Evolutionary conservation across 2,113 vertebrate genomes (phyloP).

Genomic region (Amphiprion percula): DNA sequence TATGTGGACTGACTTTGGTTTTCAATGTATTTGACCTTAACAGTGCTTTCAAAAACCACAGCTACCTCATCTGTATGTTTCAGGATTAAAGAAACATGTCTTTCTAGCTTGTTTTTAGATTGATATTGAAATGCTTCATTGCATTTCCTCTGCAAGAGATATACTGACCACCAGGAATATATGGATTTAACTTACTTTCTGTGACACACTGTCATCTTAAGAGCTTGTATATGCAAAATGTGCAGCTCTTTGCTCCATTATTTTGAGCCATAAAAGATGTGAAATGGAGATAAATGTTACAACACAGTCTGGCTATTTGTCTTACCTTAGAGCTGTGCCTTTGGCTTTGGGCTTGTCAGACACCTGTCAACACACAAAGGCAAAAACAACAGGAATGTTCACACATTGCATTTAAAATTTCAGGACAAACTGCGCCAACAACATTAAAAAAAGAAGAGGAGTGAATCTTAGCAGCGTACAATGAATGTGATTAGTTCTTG

Average conservation of each 20-base stretch:
- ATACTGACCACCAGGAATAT: neutral
- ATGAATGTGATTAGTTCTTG: neutral
- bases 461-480: neutral
- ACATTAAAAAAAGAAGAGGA: neutral
- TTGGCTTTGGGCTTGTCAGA: conserved; percentile 94
- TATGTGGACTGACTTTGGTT: neutral
- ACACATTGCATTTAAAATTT: neutral
- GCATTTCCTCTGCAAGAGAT: conserved; percentile 20
- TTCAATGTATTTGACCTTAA: conserved; percentile 13
- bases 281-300: neutral
- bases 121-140: conserved; percentile 24
- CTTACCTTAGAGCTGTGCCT: conserved; percentile 93
- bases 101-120: conserved; percentile 38
- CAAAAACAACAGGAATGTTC: conserved; percentile 8
- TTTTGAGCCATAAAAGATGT: neutral
- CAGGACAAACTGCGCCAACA: neutral
- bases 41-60: neutral
- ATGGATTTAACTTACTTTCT: neutral
- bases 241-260: too few species aligned
- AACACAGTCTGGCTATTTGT: conserved; percentile 38
- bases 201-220: too few species aligned
- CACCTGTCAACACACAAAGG: conserved; percentile 87
- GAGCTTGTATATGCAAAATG: too few species aligned
- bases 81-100: conserved; percentile 19
- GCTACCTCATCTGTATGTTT: conserved; percentile 21